Evolutionary conservation across 2,888 invertebrate genomes (phyloP).

Genomic region (Poecilobothrus nobilitatus): DNA sequence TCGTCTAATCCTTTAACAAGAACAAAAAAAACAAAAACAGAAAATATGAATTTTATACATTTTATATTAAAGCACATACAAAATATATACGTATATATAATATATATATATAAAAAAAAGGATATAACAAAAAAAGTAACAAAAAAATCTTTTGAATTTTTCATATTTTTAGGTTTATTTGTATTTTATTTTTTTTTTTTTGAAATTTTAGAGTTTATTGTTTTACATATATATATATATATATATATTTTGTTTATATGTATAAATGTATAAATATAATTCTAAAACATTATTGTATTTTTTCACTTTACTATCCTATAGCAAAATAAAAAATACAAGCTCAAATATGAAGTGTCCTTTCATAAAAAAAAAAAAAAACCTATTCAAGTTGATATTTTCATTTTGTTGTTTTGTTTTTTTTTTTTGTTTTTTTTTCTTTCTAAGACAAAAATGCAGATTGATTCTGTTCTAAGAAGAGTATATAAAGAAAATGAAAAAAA

Average conservation of each 20-base stretch:
- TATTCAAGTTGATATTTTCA: neutral
- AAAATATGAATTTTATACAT: neutral
- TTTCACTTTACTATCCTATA: neutral
- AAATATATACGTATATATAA: neutral
- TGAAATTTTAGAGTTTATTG: too few relatives aligned
- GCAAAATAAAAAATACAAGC: neutral
- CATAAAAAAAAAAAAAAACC: neutral
- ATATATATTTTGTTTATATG: too few relatives aligned
- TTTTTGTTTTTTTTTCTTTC: neutral
- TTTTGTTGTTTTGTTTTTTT: neutral
- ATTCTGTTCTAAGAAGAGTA: neutral
- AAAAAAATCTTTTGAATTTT: neutral
- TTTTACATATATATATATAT: too few relatives aligned
- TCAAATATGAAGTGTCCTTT: slow-evolving; percentile 2
- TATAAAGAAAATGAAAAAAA: neutral
- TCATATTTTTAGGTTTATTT: neutral
- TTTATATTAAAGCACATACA: neutral
- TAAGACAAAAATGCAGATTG: neutral
- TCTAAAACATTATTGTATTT: neutral
- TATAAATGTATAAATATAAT: too few relatives aligned
- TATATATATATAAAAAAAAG: neutral
- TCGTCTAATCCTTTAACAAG: neutral
- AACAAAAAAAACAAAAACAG: neutral
- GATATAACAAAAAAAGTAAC: neutral
- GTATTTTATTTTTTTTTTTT: too few relatives aligned